These are phyloP conservation scores for Drosophila mulleri DNA, from an alignment of 2,888 invertebrate genomes.

Conservation along the genomic window DNA sequence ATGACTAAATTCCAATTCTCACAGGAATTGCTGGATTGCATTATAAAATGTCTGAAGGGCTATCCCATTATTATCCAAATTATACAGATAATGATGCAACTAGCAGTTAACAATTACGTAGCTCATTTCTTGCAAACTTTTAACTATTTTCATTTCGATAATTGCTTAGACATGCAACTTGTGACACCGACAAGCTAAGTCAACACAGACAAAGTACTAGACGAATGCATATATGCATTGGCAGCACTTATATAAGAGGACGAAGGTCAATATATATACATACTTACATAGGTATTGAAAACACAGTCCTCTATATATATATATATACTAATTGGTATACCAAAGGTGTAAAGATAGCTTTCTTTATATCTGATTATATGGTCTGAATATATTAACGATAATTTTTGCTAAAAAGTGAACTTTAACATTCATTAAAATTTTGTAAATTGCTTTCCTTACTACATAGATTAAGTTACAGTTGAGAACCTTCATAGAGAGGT, in stretches of 20 bases:
- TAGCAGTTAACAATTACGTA: slow-evolving; percentile 2
- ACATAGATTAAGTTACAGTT: background rate
- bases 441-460: slow-evolving; percentile 1
- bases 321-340: background rate
- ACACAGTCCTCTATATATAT: background rate
- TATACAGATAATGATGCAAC: background rate
- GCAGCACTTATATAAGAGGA: slow-evolving; percentile 2
- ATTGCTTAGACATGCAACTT: slow-evolving; percentile 18
- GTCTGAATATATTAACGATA: background rate
- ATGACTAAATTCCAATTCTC: slow-evolving; percentile 1
- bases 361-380: background rate
- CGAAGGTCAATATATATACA: background rate
- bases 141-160: slow-evolving; percentile 11
- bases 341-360: background rate
- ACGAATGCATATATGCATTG: background rate
- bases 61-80: background rate
- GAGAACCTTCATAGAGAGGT: background rate
- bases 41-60: background rate
- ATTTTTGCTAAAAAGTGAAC: background rate
- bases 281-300: background rate
- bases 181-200: background rate
- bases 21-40: background rate
- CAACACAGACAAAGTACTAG: background rate
- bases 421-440: background rate
- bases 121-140: slow-evolving; percentile 13